Evolutionary conservation across 1,140 invertebrate genomes (phyloP).

Genomic region (Drosophila bocki): DNA sequence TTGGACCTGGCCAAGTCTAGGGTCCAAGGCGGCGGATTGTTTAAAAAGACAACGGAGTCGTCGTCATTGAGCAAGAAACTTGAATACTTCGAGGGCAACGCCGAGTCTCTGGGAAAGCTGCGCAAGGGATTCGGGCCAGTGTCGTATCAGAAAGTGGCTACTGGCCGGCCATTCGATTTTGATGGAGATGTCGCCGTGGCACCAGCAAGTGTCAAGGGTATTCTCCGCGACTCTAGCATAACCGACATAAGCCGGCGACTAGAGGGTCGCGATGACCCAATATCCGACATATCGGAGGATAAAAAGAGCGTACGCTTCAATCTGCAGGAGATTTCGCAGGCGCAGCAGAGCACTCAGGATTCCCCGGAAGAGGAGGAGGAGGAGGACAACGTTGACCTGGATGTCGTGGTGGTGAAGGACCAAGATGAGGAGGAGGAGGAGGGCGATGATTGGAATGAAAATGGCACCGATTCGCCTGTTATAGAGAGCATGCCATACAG

Average conservation of each 20-base stretch:
- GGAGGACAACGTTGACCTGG: slow-evolving; percentile 54
- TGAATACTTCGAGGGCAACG: background rate
- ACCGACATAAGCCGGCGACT: slow-evolving; percentile 85
- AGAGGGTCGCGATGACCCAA: slow-evolving; percentile 60
- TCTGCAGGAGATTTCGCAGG: slow-evolving; percentile 82
- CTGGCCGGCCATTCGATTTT: slow-evolving; percentile 69
- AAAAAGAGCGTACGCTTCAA: slow-evolving; percentile 90
- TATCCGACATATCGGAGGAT: slow-evolving; percentile 43
- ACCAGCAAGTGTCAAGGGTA: slow-evolving; percentile 87
- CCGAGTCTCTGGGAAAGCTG: slow-evolving; percentile 1
- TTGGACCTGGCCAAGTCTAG: slow-evolving; percentile 69
- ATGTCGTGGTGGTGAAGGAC: slow-evolving; percentile 33
- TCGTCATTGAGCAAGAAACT: slow-evolving; percentile 5
- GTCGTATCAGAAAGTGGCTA: slow-evolving; percentile 88
- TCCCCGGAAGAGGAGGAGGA: slow-evolving; percentile 27
- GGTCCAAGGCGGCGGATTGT: background rate
- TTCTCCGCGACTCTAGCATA: slow-evolving; percentile 88
- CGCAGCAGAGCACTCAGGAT: slow-evolving; percentile 47
- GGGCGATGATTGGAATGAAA: slow-evolving; percentile 55
- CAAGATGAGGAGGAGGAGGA: slow-evolving; percentile 37
- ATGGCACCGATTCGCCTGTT: slow-evolving; percentile 35
- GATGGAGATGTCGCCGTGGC: slow-evolving; percentile 4
- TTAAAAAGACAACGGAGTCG: background rate
- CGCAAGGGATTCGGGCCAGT: slow-evolving; percentile 60
- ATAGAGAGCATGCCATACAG: slow-evolving; percentile 65